Percentiles rank a stretch among this genome's conserved stretches.
These are phyloP conservation scores for Andrena praecox DNA, from an alignment of 2,888 invertebrate genomes.

Conservation along the genomic window DNA sequence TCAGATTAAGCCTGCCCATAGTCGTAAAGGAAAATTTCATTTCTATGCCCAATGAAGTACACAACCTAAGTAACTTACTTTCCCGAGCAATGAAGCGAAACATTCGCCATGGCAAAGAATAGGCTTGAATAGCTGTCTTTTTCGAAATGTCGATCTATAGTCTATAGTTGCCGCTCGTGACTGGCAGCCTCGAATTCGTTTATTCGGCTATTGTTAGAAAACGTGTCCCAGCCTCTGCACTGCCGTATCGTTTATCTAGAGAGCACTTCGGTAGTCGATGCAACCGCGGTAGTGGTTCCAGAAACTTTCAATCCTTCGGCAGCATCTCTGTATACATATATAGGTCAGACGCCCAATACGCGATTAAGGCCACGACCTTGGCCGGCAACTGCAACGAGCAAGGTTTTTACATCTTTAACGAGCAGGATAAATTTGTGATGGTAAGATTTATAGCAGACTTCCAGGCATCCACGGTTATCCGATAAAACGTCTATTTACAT, in stretches of 20 bases:
- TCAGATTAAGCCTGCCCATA: conserved; percentile 7
- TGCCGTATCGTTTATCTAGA: conserved; percentile 54
- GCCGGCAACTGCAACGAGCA: conserved; percentile 37
- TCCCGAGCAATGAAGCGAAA: too few relatives aligned
- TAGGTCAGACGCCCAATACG: conserved; percentile 48
- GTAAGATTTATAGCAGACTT: conserved; percentile 14
- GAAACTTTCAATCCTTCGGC: conserved; percentile 58
- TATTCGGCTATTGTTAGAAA: conserved; percentile 36
- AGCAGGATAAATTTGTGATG: conserved; percentile 30
- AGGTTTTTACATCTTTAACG: conserved; percentile 33
- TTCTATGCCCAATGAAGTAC: background rate
- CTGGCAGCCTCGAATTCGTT: conserved; percentile 26
- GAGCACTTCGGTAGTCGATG: conserved; percentile 42
- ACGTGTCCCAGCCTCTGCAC: conserved; percentile 31
- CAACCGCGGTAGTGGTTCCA: conserved; percentile 31
- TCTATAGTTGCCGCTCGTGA: background rate
- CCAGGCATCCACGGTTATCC: background rate
- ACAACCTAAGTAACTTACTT: too few relatives aligned
- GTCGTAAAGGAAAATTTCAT: background rate
- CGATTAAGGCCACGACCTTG: conserved; percentile 63
- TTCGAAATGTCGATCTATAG: background rate
- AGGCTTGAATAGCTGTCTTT: background rate
- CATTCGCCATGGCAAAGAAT: background rate
- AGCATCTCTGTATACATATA: conserved; percentile 47
- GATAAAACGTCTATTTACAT: background rate